Evolutionary conservation across 1,140 invertebrate species (phyloP).

Genomic region (Diorhabda elongata): DNA sequence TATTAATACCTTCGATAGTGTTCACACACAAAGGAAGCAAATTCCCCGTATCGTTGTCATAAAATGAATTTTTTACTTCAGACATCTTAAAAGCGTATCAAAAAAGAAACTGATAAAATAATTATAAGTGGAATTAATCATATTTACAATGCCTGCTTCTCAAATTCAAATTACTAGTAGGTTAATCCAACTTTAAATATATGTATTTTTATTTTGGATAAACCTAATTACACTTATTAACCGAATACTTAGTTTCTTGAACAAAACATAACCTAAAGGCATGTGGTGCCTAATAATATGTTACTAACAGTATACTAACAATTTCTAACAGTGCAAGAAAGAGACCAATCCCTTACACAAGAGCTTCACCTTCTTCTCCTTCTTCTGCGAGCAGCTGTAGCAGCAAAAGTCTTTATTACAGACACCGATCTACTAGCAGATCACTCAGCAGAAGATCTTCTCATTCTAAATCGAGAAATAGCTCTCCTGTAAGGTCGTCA

Average conservation of each 20-base stretch:
- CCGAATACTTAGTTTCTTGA: too few relatives aligned
- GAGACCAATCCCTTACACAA: slow-evolving; percentile 83
- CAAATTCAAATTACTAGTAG: not conserved
- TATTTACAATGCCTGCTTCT: not conserved
- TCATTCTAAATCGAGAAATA: slow-evolving; percentile 25
- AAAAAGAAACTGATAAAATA: too few relatives aligned
- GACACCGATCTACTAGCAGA: slow-evolving; percentile 48
- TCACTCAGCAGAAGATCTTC: slow-evolving; percentile 44
- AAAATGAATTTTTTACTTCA: too few relatives aligned
- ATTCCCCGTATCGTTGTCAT: too few relatives aligned
- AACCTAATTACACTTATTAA: too few relatives aligned
- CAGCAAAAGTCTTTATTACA: slow-evolving; percentile 55
- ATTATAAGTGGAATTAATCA: too few relatives aligned
- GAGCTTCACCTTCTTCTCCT: slow-evolving; percentile 71
- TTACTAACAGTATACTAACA: not conserved
- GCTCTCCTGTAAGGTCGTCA: slow-evolving; percentile 22
- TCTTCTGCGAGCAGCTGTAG: slow-evolving; percentile 64
- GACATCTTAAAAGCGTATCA: too few relatives aligned
- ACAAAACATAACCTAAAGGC: too few relatives aligned
- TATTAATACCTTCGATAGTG: too few relatives aligned
- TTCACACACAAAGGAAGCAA: too few relatives aligned
- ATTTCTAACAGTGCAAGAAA: slow-evolving; percentile 71
- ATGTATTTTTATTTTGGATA: too few relatives aligned
- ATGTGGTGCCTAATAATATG: too few relatives aligned
- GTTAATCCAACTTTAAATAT: not conserved